Evolutionary conservation across 2,888 invertebrate species (phyloP), one percentile per base, ranked within the genome.

Genomic region (Tineola bisselliella): DNA sequence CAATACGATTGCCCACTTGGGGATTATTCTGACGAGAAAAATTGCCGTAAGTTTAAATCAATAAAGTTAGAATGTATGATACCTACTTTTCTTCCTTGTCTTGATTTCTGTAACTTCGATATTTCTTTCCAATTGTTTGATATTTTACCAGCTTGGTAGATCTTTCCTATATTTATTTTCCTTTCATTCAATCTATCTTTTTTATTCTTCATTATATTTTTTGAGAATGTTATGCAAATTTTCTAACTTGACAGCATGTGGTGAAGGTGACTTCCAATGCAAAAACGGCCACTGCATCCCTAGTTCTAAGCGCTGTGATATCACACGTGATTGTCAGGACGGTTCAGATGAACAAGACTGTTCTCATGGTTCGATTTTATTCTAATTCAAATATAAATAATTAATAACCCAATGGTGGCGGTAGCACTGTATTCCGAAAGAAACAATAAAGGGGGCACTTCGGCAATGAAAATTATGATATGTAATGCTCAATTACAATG

Each of bases 21-120:
- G 63, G 94, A 94, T 86, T 88, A 90, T 74, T 91, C 92, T 44
- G 94, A 94, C 76, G 94, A 94, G 82, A 88, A 89, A 69, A 88
- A 90, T 74, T 94, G 94, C 88, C 90, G 92, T 92, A 92, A 92
- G 92, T 91, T 54, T 25, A 48, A 48, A 13, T 13, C 15, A 38
- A n/a, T 38, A 12, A 38, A 12, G n/a, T 33, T 58, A 2, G 19
- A 25, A 58, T 58, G 58, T 33, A 38, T 4, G 25, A 25, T 25
- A 25, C 25, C 25, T 25, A 4, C 6, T 6, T 25, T 25, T 25
- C 25, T 25, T 43, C 43, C 2, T 13, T 43, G n/a, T n/a, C n/a
- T n/a, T n/a, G n/a, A n/a, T n/a, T n/a, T n/a, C n/a, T n/a, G n/a
- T 48, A 15, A 15, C n/a, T 38, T 38, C 15, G 3, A 15, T 10